Percentiles rank a stretch among this genome's conserved stretches.
phyloP scores from a whole-genome alignment of 2,797 vertebrate genomes.

The Anguilla pacifica region DNA sequence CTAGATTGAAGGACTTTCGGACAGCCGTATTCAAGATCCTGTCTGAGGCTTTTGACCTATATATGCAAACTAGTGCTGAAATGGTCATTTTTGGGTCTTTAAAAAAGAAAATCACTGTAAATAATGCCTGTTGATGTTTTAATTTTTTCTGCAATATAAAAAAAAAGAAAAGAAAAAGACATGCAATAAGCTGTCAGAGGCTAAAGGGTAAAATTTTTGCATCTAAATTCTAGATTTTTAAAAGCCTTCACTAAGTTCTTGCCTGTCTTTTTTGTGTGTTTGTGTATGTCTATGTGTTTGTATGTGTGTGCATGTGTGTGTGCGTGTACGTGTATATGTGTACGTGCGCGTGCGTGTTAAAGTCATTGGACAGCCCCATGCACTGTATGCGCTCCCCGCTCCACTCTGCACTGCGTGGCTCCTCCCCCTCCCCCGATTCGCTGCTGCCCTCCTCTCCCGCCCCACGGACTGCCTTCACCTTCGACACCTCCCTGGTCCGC shows the following conservation, averaged over 20 bases:
- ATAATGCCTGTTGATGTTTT: no score
- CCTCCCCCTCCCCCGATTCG: constrained; percentile 67
- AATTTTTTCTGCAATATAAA: no score
- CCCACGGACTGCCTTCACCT: constrained; percentile 9
- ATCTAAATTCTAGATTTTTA: not conserved
- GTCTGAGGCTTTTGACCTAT: not conserved
- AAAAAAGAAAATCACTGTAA: no score
- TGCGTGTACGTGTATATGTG: not conserved
- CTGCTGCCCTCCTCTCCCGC: constrained; percentile 35
- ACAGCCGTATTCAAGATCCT: not conserved
- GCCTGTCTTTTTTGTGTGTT: not conserved
- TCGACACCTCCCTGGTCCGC: constrained; percentile 66
- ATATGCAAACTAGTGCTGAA: no score
- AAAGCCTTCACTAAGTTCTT: not conserved
- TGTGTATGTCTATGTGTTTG: not conserved
- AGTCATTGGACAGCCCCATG: constrained; percentile 71
- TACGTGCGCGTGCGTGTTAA: constrained; percentile 7
- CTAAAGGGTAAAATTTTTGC: not conserved
- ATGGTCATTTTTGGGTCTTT: no score
- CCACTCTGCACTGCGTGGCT: constrained; percentile 65
- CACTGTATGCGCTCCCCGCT: constrained; percentile 73
- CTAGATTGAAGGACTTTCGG: not conserved
- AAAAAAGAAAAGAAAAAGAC: not conserved
- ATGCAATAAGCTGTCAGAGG: not conserved
- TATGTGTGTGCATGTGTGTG: not conserved